Evolutionary conservation across 2,797 vertebrate species (phyloP).

Genomic region (Dendrocincla tyrannina): DNA sequence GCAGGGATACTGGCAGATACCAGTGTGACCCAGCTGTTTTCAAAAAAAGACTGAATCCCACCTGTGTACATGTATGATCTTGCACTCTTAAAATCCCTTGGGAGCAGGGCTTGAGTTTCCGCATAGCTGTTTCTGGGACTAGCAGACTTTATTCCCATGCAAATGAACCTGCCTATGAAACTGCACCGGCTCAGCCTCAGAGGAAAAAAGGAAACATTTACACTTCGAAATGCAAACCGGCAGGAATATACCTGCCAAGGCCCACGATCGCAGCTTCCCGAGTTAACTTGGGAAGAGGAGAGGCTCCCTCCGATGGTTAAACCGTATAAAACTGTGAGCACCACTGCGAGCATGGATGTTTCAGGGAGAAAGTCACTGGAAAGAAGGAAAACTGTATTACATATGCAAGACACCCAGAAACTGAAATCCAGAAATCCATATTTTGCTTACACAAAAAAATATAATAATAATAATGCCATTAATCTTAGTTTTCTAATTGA

Average conservation of each 20-base stretch:
- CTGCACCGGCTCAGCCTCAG: background rate
- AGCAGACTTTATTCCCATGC: background rate
- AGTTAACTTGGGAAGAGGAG: background rate
- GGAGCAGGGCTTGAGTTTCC: background rate
- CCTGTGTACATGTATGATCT: background rate
- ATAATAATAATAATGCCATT: background rate
- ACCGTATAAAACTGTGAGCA: background rate
- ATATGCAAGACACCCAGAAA: constrained; percentile 14
- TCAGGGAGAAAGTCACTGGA: background rate
- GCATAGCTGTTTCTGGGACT: background rate
- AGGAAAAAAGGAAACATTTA: background rate
- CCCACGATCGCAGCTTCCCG: background rate
- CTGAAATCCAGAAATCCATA: background rate
- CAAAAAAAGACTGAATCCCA: constrained; percentile 20
- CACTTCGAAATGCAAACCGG: rapidly evolving
- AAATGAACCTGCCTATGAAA: background rate
- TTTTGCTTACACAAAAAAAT: constrained; percentile 20
- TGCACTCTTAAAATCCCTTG: background rate
- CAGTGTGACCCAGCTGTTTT: constrained; percentile 7
- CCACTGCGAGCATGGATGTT: background rate
- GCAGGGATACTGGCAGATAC: constrained; percentile 19
- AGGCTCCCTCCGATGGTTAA: constrained; percentile 56
- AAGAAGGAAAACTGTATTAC: background rate
- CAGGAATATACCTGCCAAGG: background rate
- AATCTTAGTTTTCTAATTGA: background rate